Percentiles rank a stretch among this genome's conserved stretches.
Evolutionary conservation across 2,888 invertebrate species (phyloP).

Genomic region (Lymantria dispar): DNA sequence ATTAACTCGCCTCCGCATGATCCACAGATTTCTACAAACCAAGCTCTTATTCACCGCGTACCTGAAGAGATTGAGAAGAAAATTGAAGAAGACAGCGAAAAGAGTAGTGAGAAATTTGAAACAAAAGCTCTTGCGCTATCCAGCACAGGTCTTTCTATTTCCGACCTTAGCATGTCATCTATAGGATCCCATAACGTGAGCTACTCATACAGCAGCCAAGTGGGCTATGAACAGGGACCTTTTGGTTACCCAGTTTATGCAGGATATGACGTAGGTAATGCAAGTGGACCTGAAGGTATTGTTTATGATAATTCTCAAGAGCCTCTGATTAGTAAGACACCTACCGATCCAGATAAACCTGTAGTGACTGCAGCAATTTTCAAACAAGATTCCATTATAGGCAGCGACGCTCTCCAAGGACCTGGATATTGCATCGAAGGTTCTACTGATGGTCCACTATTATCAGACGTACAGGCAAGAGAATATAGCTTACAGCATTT

Average conservation of each 20-base stretch:
- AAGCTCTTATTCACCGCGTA: slow-evolving; percentile 70
- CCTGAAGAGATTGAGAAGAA: slow-evolving; percentile 67
- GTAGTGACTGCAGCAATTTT: slow-evolving; percentile 87
- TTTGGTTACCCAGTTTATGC: slow-evolving; percentile 86
- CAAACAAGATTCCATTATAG: slow-evolving; percentile 83
- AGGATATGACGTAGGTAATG: slow-evolving; percentile 78
- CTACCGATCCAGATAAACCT: slow-evolving; percentile 82
- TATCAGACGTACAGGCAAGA: slow-evolving; percentile 76
- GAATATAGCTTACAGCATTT: slow-evolving; percentile 70
- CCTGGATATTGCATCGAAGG: slow-evolving; percentile 77
- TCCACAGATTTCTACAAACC: slow-evolving; percentile 74
- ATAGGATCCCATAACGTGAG: slow-evolving; percentile 87
- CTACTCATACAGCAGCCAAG: slow-evolving; percentile 91
- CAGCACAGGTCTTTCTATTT: slow-evolving; percentile 91
- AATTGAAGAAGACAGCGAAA: slow-evolving; percentile 61
- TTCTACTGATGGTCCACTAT: slow-evolving; percentile 73
- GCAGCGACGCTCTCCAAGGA: slow-evolving; percentile 66
- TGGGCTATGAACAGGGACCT: slow-evolving; percentile 88
- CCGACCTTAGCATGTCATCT: slow-evolving; percentile 89
- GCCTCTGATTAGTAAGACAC: slow-evolving; percentile 72
- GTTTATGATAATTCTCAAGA: slow-evolving; percentile 73
- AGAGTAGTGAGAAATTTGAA: slow-evolving; percentile 52
- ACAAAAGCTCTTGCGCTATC: slow-evolving; percentile 80
- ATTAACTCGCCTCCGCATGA: slow-evolving; percentile 62
- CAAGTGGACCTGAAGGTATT: slow-evolving; percentile 57